Evolutionary conservation across 2,888 invertebrate genomes (phyloP).

Genomic region (Eledona agricola): DNA sequence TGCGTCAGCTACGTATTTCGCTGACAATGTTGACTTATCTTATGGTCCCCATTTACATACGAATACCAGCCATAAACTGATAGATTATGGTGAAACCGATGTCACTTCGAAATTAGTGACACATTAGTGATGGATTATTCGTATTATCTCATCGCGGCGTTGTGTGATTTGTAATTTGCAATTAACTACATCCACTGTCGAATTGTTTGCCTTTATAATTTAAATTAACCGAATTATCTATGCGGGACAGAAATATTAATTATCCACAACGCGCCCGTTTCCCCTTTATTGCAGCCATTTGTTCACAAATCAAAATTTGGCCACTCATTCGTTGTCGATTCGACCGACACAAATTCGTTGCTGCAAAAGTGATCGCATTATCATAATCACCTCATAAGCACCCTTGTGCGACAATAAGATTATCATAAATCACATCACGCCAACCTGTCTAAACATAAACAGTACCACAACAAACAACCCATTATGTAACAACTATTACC

Average conservation of each 20-base stretch:
- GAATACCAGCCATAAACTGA: conserved; percentile 34
- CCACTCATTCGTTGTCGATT: conserved; percentile 31
- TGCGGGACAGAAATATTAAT: conserved; percentile 32
- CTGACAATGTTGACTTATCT: conserved; percentile 34
- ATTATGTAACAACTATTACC: conserved; percentile 36
- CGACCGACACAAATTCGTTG: too few species aligned
- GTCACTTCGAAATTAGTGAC: conserved; percentile 48
- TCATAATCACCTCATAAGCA: conserved; percentile 45
- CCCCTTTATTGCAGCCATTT: conserved; percentile 30
- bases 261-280: conserved; percentile 32
- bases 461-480: conserved; percentile 45
- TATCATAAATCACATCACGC: conserved; percentile 52
- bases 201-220: conserved; percentile 36
- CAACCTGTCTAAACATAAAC: conserved; percentile 52
- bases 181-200: conserved; percentile 37
- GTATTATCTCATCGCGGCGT: conserved; percentile 34
- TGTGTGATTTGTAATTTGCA: conserved; percentile 42
- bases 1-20: conserved; percentile 23
- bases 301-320: conserved; percentile 29
- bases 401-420: conserved; percentile 51
- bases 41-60: conserved; percentile 36
- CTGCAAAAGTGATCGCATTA: conserved; percentile 9
- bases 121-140: conserved; percentile 45
- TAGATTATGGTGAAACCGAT: conserved; percentile 42
- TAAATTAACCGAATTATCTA: conserved; percentile 36